Evolutionary conservation across 2,888 invertebrate genomes (phyloP).

Genomic region (Myathropa florea): DNA sequence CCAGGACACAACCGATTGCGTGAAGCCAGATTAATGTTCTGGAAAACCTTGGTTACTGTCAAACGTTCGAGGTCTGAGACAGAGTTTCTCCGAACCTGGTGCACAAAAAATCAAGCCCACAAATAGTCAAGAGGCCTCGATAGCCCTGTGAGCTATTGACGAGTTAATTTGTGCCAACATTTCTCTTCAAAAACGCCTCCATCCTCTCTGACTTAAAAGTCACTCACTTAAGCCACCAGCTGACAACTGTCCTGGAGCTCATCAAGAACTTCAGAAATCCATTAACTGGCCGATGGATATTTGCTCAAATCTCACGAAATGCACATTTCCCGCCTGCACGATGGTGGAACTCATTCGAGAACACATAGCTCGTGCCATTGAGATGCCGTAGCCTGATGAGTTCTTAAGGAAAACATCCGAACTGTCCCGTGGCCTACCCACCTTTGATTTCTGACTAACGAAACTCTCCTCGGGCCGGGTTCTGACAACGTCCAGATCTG

Average conservation of each 20-base stretch:
- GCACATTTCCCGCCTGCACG: neutral
- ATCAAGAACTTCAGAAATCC: too few species aligned
- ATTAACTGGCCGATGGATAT: too few species aligned
- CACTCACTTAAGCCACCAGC: neutral
- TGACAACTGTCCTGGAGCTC: neutral
- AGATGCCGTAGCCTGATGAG: neutral
- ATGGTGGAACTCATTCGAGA: neutral
- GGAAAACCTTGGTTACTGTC: too few species aligned
- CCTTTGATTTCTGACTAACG: neutral
- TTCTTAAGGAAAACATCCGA: neutral
- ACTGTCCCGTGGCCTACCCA: neutral
- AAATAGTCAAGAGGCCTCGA: too few species aligned
- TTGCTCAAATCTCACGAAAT: neutral
- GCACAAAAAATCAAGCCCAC: too few species aligned
- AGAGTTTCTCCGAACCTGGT: too few species aligned
- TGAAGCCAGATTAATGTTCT: too few species aligned
- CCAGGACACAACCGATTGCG: too few species aligned
- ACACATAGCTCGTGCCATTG: neutral
- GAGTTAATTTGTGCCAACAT: too few species aligned
- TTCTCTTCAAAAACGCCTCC: neutral
- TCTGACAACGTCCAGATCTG: neutral
- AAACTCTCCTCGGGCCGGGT: neutral
- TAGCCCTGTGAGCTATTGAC: too few species aligned
- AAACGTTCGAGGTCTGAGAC: too few species aligned
- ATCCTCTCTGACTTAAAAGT: neutral